Evolutionary conservation across 1,140 invertebrate species (phyloP), one percentile per base, ranked within the genome.

Genomic region (Diabrotica virgifera): DNA sequence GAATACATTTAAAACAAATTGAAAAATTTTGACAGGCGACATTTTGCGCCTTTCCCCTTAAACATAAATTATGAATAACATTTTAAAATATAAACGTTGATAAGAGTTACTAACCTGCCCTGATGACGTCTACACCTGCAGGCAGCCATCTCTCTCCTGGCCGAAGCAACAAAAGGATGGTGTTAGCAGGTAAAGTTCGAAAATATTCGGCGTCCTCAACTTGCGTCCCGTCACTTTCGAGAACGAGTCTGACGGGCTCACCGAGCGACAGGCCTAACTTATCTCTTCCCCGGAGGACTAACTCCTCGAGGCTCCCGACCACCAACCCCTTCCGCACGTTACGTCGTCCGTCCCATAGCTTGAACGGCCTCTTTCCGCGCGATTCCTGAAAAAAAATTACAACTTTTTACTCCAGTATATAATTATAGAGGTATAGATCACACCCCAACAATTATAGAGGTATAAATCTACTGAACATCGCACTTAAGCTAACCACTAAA

Each of bases 341-440:
- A 84, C 95, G 87, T 85, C 92, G 93, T 83, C 90, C 92, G 86
- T 95, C 95, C 95, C 95, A 97, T 89, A 97, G 90, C 88, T 97
- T 97, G 85, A 96, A 95, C 86, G 94, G 94, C 87, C 92, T 91
- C 87, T 94, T 94, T 87, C 89, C 90, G 86, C 92, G 90, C 86
- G 90, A 88, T 87, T 94, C 90, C 90, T 94, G 84, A 54, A 84
- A 85, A 37, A 40, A n/a, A 24, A 60, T 65, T 24, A n/a, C n/a
- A 52, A 36, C 35, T 2, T 24, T 24, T 24, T 4, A 24, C 24
- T 24, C 24, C 4, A 24, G n/a, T n/a, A n/a, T n/a, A n/a, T n/a
- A n/a, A n/a, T n/a, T n/a, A n/a, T n/a, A n/a, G n/a, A n/a, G n/a
- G n/a, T n/a, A n/a, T n/a, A n/a, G n/a, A n/a, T n/a, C n/a, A n/a